A percentile compares a stretch with the other conserved stretches of the same genome.
phyloP scores from a whole-genome alignment of 2,113 vertebrate genomes.

The Heterochromis multidens region DNA sequence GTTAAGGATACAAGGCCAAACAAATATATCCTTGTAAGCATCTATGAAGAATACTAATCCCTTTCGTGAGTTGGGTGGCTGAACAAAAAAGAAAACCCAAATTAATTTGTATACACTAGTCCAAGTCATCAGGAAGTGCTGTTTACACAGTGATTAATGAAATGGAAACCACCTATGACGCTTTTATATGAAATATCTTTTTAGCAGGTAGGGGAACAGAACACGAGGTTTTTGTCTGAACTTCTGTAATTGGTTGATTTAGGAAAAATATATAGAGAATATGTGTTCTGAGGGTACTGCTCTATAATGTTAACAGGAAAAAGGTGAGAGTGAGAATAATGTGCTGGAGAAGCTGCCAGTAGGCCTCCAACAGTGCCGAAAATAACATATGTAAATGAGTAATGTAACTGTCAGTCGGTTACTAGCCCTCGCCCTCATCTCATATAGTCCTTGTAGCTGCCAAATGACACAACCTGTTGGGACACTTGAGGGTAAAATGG shows the following conservation, averaged over 20 bases:
- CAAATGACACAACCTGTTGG: conserved; percentile 28
- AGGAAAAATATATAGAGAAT: background rate
- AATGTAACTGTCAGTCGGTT: conserved; percentile 10
- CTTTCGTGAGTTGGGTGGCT: background rate
- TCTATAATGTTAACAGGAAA: background rate
- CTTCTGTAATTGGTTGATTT: background rate
- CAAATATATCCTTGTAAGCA: background rate
- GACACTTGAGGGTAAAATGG: background rate
- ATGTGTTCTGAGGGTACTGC: background rate
- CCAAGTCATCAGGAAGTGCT: background rate
- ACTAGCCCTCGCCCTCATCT: background rate
- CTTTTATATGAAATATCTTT: background rate
- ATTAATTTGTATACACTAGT: background rate
- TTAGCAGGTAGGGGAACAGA: background rate
- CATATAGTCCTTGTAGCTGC: background rate
- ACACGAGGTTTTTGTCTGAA: background rate
- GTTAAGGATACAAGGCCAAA: background rate
- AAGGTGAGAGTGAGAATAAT: background rate
- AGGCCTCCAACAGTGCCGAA: background rate
- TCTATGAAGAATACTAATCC: background rate
- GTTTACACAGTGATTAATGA: background rate
- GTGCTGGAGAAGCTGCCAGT: background rate
- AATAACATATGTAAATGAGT: conserved; percentile 3
- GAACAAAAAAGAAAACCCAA: background rate
- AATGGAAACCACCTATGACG: background rate